Evolutionary conservation across 53 echinoderm and acorn worm genomes (phyloP).

Genomic region (Henricia sp.): DNA sequence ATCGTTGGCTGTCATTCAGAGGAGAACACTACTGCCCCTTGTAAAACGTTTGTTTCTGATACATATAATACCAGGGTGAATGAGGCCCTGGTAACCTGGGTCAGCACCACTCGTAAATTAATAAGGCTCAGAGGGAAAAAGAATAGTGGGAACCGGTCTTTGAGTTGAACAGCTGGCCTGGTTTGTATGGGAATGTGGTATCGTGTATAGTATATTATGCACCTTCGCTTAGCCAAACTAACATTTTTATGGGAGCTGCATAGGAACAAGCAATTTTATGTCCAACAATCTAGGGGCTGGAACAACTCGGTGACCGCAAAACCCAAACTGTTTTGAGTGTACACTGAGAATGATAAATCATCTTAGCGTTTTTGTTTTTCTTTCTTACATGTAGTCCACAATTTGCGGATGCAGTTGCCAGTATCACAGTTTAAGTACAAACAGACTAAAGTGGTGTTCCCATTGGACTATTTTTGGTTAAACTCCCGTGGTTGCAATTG

Average conservation of each 20-base stretch:
- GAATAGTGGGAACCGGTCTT: conserved; percentile 13
- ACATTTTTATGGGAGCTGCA: neutral
- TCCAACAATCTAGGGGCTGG: neutral
- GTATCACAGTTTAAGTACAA: too few relatives aligned
- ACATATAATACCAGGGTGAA: conserved; percentile 23
- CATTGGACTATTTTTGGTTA: too few relatives aligned
- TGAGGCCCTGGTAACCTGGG: conserved; percentile 28
- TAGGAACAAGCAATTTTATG: neutral
- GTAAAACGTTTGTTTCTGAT: conserved; percentile 21
- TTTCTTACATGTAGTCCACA: too few relatives aligned
- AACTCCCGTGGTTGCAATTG: too few relatives aligned
- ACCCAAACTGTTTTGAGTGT: neutral
- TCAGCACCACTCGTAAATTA: conserved; percentile 53
- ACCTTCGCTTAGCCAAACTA: neutral
- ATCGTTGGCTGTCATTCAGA: neutral
- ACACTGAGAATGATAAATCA: neutral
- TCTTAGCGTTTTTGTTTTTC: neutral
- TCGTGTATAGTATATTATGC: neutral
- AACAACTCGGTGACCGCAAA: neutral
- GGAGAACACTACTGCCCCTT: conserved; percentile 38
- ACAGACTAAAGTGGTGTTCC: too few relatives aligned
- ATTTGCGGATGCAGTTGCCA: too few relatives aligned
- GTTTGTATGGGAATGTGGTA: neutral
- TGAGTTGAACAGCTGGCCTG: conserved; percentile 38
- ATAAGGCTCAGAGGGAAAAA: neutral